Evolutionary conservation across 2,113 vertebrate species (phyloP).

Genomic region (Petrocephalus zakoni): DNA sequence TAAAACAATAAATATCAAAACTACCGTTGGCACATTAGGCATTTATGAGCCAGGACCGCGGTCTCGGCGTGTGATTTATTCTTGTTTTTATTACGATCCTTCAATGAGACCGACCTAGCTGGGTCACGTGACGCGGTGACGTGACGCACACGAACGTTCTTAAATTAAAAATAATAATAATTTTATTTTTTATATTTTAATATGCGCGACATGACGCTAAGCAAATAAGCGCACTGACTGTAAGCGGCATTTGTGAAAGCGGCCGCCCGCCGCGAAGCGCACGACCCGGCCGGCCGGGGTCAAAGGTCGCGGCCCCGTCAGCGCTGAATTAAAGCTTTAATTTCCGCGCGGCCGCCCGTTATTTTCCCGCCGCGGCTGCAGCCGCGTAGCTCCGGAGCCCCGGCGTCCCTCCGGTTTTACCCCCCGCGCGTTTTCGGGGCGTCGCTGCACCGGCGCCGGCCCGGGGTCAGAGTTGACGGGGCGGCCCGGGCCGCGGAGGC

Average conservation of each 20-base stretch:
- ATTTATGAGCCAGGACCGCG: background rate
- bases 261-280: too few species aligned
- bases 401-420: too few species aligned
- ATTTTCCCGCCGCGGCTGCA: background rate
- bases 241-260: background rate
- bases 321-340: background rate
- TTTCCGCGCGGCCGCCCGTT: background rate
- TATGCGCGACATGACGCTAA: too few species aligned
- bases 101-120: background rate
- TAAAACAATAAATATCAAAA: background rate
- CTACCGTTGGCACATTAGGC: background rate
- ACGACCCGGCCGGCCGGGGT: background rate
- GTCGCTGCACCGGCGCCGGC: background rate
- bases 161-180: background rate
- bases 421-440: background rate
- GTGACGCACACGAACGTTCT: background rate
- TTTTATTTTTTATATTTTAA: background rate
- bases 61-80: background rate
- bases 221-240: background rate
- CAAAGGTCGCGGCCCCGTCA: constrained; percentile 20
- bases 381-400: background rate
- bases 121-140: constrained; percentile 1
- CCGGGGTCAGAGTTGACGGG: constrained; percentile 57
- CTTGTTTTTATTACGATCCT: background rate
- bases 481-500: constrained; percentile 48